phyloP scores from a whole-genome alignment of 2,113 vertebrate genomes.

The Patagioenas fasciata region DNA sequence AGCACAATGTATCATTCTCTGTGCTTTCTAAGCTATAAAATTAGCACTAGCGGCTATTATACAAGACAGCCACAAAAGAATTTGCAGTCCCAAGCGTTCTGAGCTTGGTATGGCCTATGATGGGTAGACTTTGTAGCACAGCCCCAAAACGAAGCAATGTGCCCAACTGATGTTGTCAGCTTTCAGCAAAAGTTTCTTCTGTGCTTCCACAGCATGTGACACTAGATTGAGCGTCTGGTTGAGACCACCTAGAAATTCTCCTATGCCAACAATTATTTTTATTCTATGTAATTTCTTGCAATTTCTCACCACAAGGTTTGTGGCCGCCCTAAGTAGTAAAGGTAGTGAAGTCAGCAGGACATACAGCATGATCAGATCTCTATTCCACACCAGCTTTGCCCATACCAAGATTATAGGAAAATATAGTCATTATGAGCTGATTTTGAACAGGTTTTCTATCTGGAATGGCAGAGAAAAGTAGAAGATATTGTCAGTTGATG shows the following conservation, averaged over 20 bases:
- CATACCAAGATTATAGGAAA: not conserved
- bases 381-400: not conserved
- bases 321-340: not conserved
- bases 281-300: not conserved
- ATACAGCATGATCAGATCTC: not conserved
- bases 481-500: not conserved
- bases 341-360: not conserved
- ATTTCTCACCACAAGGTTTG: not conserved
- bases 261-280: not conserved
- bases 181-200: not conserved
- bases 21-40: constrained; percentile 9
- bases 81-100: not conserved
- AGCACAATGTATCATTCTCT: not conserved
- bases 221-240: not conserved
- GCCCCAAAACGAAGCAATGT: not conserved
- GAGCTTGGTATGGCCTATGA: not conserved
- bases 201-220: not conserved
- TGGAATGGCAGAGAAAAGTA: not conserved
- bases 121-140: not conserved
- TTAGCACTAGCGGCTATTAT: constrained; percentile 11
- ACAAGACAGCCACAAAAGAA: not conserved
- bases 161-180: not conserved
- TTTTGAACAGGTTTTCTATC: not conserved
- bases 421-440: not conserved
- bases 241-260: not conserved